Base-by-base conservation (phyloP, 2,888 invertebrate genomes). In the Prenolepis imparis region DNA sequence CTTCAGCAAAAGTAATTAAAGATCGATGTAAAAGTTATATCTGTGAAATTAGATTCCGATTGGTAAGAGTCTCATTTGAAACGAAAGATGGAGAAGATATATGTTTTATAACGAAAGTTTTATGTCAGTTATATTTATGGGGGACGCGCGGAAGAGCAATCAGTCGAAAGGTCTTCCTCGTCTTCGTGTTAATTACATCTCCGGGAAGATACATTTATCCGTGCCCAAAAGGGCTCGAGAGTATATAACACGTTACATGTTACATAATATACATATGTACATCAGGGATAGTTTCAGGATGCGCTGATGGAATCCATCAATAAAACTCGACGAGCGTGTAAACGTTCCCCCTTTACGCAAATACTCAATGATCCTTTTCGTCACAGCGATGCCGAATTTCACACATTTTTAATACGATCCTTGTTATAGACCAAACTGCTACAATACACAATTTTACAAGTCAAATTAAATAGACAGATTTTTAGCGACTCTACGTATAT, bases 101-200 rank as follows among this genome's bases (percentile, higher is more conserved):
- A 1, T 3, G 4, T 15, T 44, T 41, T 32, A 63, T n/a, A 39
- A n/a, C 39, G 5, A 55, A 67, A 68, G n/a, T 55, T 55, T 41
- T 9, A 55, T n/a, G n/a, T 68, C 8, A 68, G 39, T 77, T 39
- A 64, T 52, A 64, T 52, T 77, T 39, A n/a, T 9, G 28, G 39
- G 28, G 39, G n/a, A 55, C n/a, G 8, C 15, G 3, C 15, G 12
- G 24, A 24, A 15, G n/a, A 21, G 28, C n/a, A 39, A 67, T 63
- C 24, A 77, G 39, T 75, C 9, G 52, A 8, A 59, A 73, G 15
- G 12, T 11, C 24, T 28, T 66, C 55, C n/a, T 24, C 3, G 12
- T 73, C 36, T 36, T 36, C 4, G 11, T 36, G 39, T 21, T 44
- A 74, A 52, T 75, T 52, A 52, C 15, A 52, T 41, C 21, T 66